Evolutionary conservation across 2,888 invertebrate genomes (phyloP).

Genomic region (Rhodophaea formosa): DNA sequence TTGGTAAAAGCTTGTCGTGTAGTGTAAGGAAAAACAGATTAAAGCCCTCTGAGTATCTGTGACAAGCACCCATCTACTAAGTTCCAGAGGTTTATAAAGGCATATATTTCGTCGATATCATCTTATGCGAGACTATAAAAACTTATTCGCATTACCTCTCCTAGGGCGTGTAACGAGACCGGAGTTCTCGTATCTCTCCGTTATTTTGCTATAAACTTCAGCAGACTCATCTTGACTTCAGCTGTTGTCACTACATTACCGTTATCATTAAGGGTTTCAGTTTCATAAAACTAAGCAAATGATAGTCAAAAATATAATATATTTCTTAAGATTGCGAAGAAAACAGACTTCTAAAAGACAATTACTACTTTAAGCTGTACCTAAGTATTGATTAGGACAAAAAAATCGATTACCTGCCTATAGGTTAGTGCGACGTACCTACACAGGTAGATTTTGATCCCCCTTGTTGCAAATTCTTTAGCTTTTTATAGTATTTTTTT

Average conservation of each 20-base stretch:
- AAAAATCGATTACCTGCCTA: no score
- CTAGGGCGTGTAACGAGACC: not conserved
- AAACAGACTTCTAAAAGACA: not conserved
- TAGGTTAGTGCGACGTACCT: no score
- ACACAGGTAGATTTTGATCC: no score
- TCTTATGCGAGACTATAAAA: not conserved
- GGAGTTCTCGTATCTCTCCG: conserved; percentile 4
- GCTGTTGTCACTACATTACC: not conserved
- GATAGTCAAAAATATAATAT: not conserved
- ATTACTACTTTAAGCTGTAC: no score
- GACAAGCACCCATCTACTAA: not conserved
- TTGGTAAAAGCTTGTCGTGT: no score
- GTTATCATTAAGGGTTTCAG: conserved; percentile 7
- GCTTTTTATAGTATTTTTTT: no score
- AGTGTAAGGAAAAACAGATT: no score
- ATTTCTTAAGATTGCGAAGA: no score
- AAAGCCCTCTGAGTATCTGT: no score
- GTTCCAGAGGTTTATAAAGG: not conserved
- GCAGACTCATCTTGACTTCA: not conserved
- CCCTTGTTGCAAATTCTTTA: no score
- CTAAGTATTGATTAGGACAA: no score
- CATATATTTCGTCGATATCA: not conserved
- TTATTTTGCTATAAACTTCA: conserved; percentile 8
- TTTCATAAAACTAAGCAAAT: not conserved
- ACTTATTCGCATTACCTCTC: conserved; percentile 2